Conservation (phyloP, 2,113 vertebrate genomes). For the Istiophorus platypterus region DNA sequence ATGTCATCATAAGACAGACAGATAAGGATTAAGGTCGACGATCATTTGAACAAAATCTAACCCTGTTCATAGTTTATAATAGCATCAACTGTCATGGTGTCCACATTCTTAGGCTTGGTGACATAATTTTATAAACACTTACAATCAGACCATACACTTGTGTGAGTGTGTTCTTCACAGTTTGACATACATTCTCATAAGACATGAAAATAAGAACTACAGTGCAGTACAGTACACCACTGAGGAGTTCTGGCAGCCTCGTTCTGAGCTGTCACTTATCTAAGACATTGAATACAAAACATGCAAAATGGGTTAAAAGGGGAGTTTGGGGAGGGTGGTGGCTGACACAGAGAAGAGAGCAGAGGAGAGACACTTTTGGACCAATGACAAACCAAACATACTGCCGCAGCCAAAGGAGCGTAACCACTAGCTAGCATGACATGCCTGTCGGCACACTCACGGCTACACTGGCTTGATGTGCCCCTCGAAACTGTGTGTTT, state of each 20-base stretch:
- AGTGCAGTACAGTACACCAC: conserved; percentile 61
- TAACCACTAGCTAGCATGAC: conserved; percentile 69
- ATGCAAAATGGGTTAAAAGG: conserved; percentile 53
- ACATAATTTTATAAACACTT: conserved; percentile 55
- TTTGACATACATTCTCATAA: conserved; percentile 69
- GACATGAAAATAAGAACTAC: conserved; percentile 59
- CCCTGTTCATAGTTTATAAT: conserved; percentile 33
- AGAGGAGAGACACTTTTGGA: conserved; percentile 66
- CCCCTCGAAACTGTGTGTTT: conserved; percentile 68
- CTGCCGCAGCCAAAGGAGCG: conserved; percentile 56
- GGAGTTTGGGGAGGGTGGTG: conserved; percentile 32
- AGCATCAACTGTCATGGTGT: conserved; percentile 28
- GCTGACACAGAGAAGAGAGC: conserved; percentile 51
- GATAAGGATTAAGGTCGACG: conserved; percentile 28
- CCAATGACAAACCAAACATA: conserved; percentile 73
- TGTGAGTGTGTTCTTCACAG: conserved; percentile 64
- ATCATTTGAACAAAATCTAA: conserved; percentile 43
- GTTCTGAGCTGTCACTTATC: conserved; percentile 57
- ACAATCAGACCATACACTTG: conserved; percentile 60
- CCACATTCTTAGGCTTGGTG: conserved; percentile 55
- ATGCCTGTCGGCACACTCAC: conserved; percentile 63
- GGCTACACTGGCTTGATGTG: conserved; percentile 58
- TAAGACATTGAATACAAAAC: conserved; percentile 59
- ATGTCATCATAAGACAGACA: background rate
- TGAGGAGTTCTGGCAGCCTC: conserved; percentile 36